A percentile compares a stretch with the other conserved stretches of the same genome.
Evolutionary conservation across 2,797 vertebrate species (phyloP).

Genomic region (Garrulus glandarius): DNA sequence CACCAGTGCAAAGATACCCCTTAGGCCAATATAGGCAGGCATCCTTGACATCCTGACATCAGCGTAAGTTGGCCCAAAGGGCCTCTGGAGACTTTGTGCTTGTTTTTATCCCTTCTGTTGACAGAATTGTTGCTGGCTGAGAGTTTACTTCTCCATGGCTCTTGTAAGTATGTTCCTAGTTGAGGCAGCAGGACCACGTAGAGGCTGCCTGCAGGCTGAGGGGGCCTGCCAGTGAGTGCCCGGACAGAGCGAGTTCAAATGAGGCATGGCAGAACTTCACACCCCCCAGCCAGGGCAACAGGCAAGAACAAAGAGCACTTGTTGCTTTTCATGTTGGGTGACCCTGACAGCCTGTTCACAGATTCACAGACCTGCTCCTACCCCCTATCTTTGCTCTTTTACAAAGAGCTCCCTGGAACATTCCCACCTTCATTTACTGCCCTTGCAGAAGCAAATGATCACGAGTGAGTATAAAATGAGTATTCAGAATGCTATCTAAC

Average conservation of each 20-base stretch:
- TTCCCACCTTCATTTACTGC: neutral
- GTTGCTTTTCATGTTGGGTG: neutral
- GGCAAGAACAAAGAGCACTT: neutral
- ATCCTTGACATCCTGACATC: neutral
- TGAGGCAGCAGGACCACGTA: neutral
- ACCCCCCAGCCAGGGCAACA: neutral
- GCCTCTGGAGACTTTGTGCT: neutral
- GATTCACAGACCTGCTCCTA: neutral
- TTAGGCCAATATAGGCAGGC: neutral
- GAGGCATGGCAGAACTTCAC: neutral
- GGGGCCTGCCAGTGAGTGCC: neutral
- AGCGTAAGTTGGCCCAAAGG: neutral
- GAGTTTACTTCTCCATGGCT: neutral
- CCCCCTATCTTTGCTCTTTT: neutral
- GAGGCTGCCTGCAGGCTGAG: neutral
- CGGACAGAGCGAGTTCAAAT: fast-evolving
- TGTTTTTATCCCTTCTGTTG: neutral
- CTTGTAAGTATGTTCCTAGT: neutral
- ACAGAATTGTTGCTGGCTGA: neutral
- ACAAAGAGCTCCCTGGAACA: neutral
- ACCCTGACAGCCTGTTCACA: neutral
- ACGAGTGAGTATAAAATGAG: neutral
- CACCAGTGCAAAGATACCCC: neutral
- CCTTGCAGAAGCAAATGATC: neutral
- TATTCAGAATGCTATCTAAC: neutral